Evolutionary conservation across 2,797 vertebrate species (phyloP).

Genomic region (Scolopax rusticola): DNA sequence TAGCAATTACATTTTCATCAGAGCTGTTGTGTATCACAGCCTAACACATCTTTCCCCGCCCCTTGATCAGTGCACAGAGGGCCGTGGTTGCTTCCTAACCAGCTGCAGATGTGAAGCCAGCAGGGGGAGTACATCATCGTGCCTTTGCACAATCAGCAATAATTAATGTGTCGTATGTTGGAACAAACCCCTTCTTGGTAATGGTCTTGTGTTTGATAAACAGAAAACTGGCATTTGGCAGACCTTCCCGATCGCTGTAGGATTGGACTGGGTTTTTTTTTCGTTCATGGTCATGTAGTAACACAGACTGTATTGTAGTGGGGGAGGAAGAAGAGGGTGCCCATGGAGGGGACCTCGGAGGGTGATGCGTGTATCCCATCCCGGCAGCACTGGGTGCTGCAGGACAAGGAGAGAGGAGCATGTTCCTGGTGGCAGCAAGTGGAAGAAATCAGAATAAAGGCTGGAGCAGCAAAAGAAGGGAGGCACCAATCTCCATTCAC

Average conservation of each 20-base stretch:
- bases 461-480: background rate
- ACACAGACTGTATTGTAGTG: background rate
- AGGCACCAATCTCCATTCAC: background rate
- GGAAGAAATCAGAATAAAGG: background rate
- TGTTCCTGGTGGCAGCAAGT: background rate
- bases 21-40: background rate
- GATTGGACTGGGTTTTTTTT: background rate
- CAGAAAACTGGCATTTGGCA: background rate
- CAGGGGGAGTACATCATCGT: background rate
- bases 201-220: background rate
- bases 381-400: background rate
- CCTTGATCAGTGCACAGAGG: accelerated
- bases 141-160: background rate
- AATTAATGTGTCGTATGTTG: background rate
- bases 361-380: background rate
- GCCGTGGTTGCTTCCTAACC: background rate
- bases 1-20: background rate
- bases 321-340: background rate
- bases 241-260: background rate
- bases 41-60: background rate
- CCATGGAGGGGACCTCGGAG: background rate
- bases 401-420: background rate
- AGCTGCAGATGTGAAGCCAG: background rate
- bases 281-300: background rate
- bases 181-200: background rate